These are phyloP conservation scores for Peromyscus attwateri DNA, from an alignment of 2,797 vertebrate species.

Conservation along the genomic window DNA sequence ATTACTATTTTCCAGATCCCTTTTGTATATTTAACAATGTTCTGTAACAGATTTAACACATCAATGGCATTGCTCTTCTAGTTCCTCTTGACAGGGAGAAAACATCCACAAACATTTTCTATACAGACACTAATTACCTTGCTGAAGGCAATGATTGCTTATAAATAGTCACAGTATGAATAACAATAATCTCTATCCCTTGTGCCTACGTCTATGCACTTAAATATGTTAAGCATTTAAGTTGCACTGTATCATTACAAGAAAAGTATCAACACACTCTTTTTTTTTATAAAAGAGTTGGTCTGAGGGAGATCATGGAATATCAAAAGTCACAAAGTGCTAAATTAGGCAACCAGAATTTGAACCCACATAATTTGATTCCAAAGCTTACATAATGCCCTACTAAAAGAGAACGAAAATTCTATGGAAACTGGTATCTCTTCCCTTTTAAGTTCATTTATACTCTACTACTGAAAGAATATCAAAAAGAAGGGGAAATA, in stretches of 20 bases:
- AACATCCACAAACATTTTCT: slow-evolving; percentile 49
- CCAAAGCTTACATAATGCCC: background rate
- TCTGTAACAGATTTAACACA: background rate
- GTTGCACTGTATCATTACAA: background rate
- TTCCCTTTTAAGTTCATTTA: background rate
- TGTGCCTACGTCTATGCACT: background rate
- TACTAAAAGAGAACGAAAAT: background rate
- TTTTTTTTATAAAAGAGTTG: background rate
- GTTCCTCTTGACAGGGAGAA: slow-evolving; percentile 14
- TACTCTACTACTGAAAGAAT: background rate
- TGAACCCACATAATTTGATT: background rate
- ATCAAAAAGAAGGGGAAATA: background rate
- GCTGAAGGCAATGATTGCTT: slow-evolving; percentile 29
- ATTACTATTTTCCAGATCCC: background rate
- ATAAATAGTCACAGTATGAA: slow-evolving; percentile 2
- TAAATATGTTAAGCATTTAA: slow-evolving; percentile 8
- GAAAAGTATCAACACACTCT: background rate
- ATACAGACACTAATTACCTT: slow-evolving; percentile 51
- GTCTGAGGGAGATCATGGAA: background rate
- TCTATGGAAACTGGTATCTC: background rate
- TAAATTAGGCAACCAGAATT: background rate
- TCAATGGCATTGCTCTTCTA: background rate
- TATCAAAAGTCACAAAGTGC: background rate
- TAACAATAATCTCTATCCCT: background rate
- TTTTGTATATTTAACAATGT: background rate